Percentiles rank a stretch among this genome's conserved stretches.
Conservation (phyloP, 2,797 vertebrate species). For the Ciconia nigra region DNA sequence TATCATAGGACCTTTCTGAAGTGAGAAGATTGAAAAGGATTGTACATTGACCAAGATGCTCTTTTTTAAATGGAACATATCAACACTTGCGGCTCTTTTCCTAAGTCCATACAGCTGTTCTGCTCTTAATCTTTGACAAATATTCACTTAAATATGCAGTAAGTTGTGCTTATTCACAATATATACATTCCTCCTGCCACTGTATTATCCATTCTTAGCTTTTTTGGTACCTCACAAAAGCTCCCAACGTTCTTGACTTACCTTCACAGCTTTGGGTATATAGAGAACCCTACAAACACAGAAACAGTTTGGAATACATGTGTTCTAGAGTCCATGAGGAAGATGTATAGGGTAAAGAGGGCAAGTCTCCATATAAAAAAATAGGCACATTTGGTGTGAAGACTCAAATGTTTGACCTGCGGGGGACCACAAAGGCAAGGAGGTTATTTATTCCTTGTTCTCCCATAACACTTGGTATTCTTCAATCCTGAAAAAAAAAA, state of each 20-base stretch:
- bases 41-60: not conserved
- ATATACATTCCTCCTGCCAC: not conserved
- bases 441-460: not conserved
- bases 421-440: not conserved
- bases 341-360: not conserved
- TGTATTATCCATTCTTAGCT: not conserved
- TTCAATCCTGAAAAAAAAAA: not conserved
- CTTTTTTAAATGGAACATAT: fast-evolving
- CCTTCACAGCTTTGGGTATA: not conserved
- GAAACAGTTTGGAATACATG: not conserved
- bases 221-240: not conserved
- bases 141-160: not conserved
- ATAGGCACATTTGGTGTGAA: not conserved
- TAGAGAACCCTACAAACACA: not conserved
- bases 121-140: not conserved
- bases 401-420: not conserved
- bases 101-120: not conserved
- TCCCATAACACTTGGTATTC: not conserved
- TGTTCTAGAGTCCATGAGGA: not conserved
- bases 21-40: not conserved
- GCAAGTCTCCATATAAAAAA: not conserved
- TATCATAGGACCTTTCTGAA: not conserved
- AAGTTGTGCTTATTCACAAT: not conserved
- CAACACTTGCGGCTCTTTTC: fast-evolving
- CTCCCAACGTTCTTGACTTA: not conserved